phyloP scores from a whole-genome alignment of 2,113 vertebrate genomes.

The Arvicanthis niloticus region DNA sequence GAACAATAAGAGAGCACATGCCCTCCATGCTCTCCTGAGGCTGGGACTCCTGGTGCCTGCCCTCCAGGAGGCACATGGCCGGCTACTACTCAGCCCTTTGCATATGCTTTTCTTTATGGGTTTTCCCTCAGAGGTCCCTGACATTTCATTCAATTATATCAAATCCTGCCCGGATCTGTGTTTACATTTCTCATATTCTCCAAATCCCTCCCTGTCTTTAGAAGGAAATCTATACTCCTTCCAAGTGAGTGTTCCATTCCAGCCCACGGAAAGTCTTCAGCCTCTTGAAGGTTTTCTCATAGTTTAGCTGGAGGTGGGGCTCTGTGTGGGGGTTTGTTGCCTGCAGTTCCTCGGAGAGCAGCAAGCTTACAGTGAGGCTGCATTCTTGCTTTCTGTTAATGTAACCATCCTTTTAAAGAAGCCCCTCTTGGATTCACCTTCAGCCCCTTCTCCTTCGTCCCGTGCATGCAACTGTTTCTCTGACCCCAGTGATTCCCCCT shows the following conservation, averaged over 20 bases:
- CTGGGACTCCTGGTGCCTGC: background rate
- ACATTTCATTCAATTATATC: background rate
- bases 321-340: slow-evolving; percentile 13
- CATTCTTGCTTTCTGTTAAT: slow-evolving; percentile 20
- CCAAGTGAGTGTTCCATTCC: background rate
- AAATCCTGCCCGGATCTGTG: background rate
- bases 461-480: background rate
- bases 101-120: background rate
- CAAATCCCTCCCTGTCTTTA: background rate
- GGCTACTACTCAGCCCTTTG: background rate
- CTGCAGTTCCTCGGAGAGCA: background rate
- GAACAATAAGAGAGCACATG: background rate
- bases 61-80: too few relatives aligned
- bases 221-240: background rate
- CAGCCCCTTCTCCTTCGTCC: background rate
- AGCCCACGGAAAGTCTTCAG: background rate
- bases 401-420: background rate
- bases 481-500: background rate
- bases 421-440: background rate
- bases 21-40: background rate
- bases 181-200: background rate
- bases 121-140: background rate
- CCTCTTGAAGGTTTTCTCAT: background rate
- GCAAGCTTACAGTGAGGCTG: background rate
- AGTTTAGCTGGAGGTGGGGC: background rate